Evolutionary conservation across 2,888 invertebrate genomes (phyloP).

Genomic region (Thumatha senex): DNA sequence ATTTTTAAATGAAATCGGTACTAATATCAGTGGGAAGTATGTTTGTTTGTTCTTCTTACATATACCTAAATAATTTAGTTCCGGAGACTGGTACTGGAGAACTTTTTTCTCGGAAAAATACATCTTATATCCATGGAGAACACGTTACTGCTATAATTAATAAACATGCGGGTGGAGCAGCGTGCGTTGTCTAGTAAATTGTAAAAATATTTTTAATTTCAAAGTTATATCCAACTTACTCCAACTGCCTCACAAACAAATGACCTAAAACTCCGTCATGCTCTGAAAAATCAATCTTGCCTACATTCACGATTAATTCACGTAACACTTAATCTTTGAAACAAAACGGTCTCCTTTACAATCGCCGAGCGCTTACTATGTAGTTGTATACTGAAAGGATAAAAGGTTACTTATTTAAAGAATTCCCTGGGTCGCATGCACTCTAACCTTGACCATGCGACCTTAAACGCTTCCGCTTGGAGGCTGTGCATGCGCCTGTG

Average conservation of each 20-base stretch:
- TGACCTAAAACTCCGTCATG: constrained; percentile 26
- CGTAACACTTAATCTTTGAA: not conserved
- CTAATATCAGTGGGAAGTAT: too few relatives aligned
- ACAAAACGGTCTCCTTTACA: not conserved
- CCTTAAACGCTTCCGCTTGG: constrained; percentile 51
- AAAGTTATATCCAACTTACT: constrained; percentile 12
- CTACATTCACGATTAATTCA: not conserved
- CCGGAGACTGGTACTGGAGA: too few relatives aligned
- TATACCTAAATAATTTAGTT: too few relatives aligned
- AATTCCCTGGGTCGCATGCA: constrained; percentile 25
- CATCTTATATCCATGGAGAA: too few relatives aligned
- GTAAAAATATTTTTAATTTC: too few relatives aligned
- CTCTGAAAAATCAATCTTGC: constrained; percentile 27
- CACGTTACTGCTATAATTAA: too few relatives aligned
- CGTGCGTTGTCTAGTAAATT: too few relatives aligned
- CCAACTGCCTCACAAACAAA: constrained; percentile 19
- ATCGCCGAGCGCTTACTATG: not conserved
- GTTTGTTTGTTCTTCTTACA: too few relatives aligned
- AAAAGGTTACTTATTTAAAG: not conserved
- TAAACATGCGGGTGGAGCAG: too few relatives aligned
- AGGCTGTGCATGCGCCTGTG: constrained; percentile 43
- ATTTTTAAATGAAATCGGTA: too few relatives aligned
- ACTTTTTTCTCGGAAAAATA: too few relatives aligned
- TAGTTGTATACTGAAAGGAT: not conserved
- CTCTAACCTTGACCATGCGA: constrained; percentile 68